Conservation (phyloP, 2,888 invertebrate species). For the Dynastes tityus region DNA sequence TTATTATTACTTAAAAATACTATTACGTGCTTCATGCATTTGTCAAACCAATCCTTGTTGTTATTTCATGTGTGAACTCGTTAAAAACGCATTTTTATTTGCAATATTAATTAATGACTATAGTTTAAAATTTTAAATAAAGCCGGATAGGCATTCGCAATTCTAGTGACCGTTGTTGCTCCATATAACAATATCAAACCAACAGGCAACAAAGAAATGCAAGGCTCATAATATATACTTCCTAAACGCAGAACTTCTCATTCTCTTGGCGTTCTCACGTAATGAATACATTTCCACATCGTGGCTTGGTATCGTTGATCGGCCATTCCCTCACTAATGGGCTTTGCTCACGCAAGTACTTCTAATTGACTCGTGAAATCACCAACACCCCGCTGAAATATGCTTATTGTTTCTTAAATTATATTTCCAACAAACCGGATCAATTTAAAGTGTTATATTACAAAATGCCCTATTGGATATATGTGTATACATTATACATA, state of each 20-base stretch:
- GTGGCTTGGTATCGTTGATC: slow-evolving; percentile 42
- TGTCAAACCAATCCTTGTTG: too few species aligned
- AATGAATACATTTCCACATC: slow-evolving; percentile 57
- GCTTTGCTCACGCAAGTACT: slow-evolving; percentile 66
- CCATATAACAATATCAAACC: slow-evolving; percentile 12
- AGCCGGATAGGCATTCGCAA: not conserved
- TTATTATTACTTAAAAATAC: too few species aligned
- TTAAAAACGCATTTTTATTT: too few species aligned
- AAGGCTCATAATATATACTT: slow-evolving; percentile 57
- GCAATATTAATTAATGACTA: too few species aligned
- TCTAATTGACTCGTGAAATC: slow-evolving; percentile 70
- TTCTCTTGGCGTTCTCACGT: slow-evolving; percentile 63
- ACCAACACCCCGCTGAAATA: slow-evolving; percentile 64
- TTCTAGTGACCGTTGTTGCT: not conserved
- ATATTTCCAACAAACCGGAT: slow-evolving; percentile 55
- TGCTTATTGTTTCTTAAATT: slow-evolving; percentile 63
- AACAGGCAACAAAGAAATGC: slow-evolving; percentile 25
- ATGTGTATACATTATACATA: not conserved
- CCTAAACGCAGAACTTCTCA: slow-evolving; percentile 55
- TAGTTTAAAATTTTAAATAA: not conserved
- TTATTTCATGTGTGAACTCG: too few species aligned
- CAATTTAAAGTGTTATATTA: slow-evolving; percentile 56
- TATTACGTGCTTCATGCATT: too few species aligned
- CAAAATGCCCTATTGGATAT: slow-evolving; percentile 47
- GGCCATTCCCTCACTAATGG: slow-evolving; percentile 64